phyloP scores from a whole-genome alignment of 2,888 invertebrate species.

The Lithophane semibrunnea region DNA sequence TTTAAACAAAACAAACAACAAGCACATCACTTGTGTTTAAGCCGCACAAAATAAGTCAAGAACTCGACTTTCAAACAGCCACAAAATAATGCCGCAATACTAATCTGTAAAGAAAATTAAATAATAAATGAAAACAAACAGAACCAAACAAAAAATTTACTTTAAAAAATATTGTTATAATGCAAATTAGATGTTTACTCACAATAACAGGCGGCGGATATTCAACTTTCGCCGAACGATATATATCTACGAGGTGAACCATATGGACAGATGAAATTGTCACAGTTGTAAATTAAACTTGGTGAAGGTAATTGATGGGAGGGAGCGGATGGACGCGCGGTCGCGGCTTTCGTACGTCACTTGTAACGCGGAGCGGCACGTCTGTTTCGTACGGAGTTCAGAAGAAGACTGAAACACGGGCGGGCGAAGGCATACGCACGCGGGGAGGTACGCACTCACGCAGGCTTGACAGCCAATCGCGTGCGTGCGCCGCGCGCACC shows the following conservation, averaged over 20 bases:
- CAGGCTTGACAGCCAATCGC: slow-evolving; percentile 88
- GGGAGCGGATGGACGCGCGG: slow-evolving; percentile 76
- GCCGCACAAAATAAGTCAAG: slow-evolving; percentile 11
- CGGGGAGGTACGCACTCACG: slow-evolving; percentile 90
- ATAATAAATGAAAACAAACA: slow-evolving; percentile 62
- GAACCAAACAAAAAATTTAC: slow-evolving; percentile 46
- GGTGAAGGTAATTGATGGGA: slow-evolving; percentile 72
- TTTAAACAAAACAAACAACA: slow-evolving; percentile 64
- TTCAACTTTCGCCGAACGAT: slow-evolving; percentile 94
- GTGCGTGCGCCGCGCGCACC: slow-evolving; percentile 90
- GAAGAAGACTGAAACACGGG: slow-evolving; percentile 84
- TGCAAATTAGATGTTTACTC: slow-evolving; percentile 88
- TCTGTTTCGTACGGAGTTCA: slow-evolving; percentile 79
- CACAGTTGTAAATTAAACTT: slow-evolving; percentile 82
- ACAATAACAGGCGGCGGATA: slow-evolving; percentile 94
- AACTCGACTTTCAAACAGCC: slow-evolving; percentile 31
- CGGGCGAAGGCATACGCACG: slow-evolving; percentile 86
- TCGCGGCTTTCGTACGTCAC: slow-evolving; percentile 80
- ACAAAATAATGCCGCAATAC: slow-evolving; percentile 40
- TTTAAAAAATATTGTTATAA: slow-evolving; percentile 62
- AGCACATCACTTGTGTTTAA: slow-evolving; percentile 35
- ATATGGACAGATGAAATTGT: slow-evolving; percentile 92
- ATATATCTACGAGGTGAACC: slow-evolving; percentile 95
- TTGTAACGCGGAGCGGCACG: slow-evolving; percentile 77
- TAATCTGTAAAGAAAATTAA: slow-evolving; percentile 65